Evolutionary conservation across 2,888 invertebrate genomes (phyloP).

Genomic region (Rapana venosa): DNA sequence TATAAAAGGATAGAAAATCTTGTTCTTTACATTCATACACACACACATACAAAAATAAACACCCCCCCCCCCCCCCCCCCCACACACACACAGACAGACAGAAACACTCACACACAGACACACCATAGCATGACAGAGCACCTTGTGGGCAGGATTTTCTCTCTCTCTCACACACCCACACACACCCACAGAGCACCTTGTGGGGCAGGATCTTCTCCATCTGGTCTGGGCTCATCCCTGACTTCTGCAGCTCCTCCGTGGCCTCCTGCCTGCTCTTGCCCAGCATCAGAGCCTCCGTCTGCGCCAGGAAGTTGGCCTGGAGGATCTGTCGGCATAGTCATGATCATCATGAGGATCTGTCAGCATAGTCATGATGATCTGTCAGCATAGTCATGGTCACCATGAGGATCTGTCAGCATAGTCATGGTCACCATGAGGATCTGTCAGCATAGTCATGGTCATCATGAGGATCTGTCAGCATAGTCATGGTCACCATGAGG

Average conservation of each 20-base stretch:
- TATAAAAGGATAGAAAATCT: no score
- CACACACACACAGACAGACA: not conserved
- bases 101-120: not conserved
- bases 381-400: no score
- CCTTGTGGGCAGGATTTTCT: conserved; percentile 86
- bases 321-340: conserved; percentile 83
- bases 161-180: conserved; percentile 53
- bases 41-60: not conserved
- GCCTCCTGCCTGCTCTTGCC: conserved; percentile 86
- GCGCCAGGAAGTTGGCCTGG: conserved; percentile 97
- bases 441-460: no score
- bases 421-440: no score
- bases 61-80: no score
- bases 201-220: conserved; percentile 92
- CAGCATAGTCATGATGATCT: no score
- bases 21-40: no score
- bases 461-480: no score
- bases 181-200: conserved; percentile 82
- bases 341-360: no score
- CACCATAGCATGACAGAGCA: not conserved
- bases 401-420: no score
- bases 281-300: conserved; percentile 98
- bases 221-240: conserved; percentile 86
- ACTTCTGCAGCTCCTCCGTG: conserved; percentile 87
- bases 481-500: no score